Evolutionary conservation across 2,113 vertebrate species (phyloP).

Genomic region (Scolopax mira): DNA sequence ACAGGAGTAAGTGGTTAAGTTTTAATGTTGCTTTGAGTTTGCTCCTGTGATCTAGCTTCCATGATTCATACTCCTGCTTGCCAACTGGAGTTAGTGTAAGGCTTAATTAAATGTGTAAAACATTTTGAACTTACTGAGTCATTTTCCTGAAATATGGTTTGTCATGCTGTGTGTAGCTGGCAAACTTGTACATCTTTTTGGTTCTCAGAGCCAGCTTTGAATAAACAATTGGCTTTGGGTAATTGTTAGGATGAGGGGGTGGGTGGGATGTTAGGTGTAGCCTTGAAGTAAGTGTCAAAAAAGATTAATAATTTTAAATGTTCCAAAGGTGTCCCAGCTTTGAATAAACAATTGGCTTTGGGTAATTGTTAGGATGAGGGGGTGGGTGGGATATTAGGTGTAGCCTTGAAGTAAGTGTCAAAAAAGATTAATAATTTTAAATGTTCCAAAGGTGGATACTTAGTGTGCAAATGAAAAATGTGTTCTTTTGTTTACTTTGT

Average conservation of each 20-base stretch:
- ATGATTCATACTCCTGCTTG: conserved; percentile 40
- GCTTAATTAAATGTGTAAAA: conserved; percentile 62
- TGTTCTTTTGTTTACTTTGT: not conserved
- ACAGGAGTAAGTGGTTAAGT: not conserved
- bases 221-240: not conserved
- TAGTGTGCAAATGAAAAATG: not conserved
- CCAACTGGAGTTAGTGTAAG: conserved; percentile 20
- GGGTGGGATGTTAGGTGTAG: not conserved
- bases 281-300: not conserved
- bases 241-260: not conserved
- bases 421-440: not conserved
- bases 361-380: no score
- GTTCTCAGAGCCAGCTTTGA: not conserved
- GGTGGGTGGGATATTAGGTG: not conserved
- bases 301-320: no score
- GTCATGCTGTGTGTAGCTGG: not conserved
- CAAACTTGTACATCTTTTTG: not conserved
- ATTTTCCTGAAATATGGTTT: conserved; percentile 42
- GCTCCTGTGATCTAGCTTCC: not conserved
- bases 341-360: not conserved
- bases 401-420: not conserved
- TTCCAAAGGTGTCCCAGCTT: no score
- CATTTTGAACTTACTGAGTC: conserved; percentile 31
- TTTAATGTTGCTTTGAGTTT: not conserved
- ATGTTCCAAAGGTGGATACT: not conserved